Evolutionary conservation across 2,888 invertebrate species (phyloP).

Genomic region (Acrobeloides nanus): DNA sequence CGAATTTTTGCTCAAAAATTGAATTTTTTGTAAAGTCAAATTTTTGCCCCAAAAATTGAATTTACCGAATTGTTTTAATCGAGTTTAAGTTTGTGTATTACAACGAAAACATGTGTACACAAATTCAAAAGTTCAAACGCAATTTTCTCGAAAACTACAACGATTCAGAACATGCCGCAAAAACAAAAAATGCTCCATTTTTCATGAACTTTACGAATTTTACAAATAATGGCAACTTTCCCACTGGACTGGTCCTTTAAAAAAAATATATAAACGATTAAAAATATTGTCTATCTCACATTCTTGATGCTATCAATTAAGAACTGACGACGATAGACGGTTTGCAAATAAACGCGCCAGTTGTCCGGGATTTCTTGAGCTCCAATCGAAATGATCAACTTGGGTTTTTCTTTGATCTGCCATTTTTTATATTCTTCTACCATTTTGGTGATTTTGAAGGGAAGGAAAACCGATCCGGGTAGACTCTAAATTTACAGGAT

Average conservation of each 20-base stretch:
- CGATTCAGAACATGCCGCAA: too few relatives aligned
- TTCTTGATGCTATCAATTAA: constrained; percentile 12
- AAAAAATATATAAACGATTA: neutral
- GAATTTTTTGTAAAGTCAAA: too few relatives aligned
- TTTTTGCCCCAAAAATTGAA: neutral
- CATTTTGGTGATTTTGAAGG: constrained; percentile 6
- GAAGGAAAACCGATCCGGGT: neutral
- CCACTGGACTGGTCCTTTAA: too few relatives aligned
- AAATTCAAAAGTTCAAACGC: too few relatives aligned
- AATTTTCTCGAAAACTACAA: too few relatives aligned
- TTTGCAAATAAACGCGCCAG: constrained; percentile 14
- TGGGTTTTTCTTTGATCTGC: constrained; percentile 15
- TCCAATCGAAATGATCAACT: constrained; percentile 23
- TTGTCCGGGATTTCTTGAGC: constrained; percentile 1
- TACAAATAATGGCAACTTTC: too few relatives aligned
- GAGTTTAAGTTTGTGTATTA: too few relatives aligned
- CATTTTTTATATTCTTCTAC: constrained; percentile 14
- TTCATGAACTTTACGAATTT: too few relatives aligned
- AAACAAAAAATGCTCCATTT: too few relatives aligned
- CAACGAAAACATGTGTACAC: too few relatives aligned
- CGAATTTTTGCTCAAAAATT: too few relatives aligned
- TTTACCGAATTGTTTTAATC: neutral
- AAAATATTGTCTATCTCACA: constrained; percentile 1
- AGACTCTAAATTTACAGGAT: neutral
- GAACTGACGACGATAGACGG: neutral